Percentiles rank a stretch among this genome's conserved stretches.
Conservation (phyloP, 1,140 invertebrate genomes). For the Popillia japonica region DNA sequence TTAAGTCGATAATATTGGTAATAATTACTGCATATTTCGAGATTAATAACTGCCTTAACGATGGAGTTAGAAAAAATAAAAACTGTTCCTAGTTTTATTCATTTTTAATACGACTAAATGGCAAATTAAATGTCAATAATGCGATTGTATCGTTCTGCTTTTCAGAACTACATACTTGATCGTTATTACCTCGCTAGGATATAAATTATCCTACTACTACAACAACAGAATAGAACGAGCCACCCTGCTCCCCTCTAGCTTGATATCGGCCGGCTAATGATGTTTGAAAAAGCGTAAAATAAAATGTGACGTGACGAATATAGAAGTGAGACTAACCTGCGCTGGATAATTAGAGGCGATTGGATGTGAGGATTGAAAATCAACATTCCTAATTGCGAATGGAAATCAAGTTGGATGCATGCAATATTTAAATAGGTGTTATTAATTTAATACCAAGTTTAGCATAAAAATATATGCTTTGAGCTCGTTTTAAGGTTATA, state of each 20-base stretch:
- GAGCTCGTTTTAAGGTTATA: too few relatives aligned
- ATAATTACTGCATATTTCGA: not conserved
- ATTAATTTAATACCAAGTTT: too few relatives aligned
- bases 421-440: too few relatives aligned
- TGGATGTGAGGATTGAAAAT: too few relatives aligned
- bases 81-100: not conserved
- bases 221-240: too few relatives aligned
- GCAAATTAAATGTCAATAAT: constrained; percentile 1
- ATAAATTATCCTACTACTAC: not conserved
- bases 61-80: not conserved
- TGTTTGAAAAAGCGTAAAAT: not conserved
- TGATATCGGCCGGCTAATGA: not conserved
- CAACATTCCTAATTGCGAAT: too few relatives aligned
- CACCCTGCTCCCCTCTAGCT: too few relatives aligned
- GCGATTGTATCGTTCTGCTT: not conserved
- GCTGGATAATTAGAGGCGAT: too few relatives aligned
- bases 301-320: too few relatives aligned
- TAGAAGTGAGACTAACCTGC: too few relatives aligned
- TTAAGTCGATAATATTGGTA: not conserved
- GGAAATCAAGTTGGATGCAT: too few relatives aligned
- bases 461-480: too few relatives aligned
- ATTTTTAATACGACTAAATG: not conserved
- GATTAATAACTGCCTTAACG: not conserved
- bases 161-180: not conserved
- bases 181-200: not conserved